A percentile compares a stretch with the other conserved stretches of the same genome.
These are phyloP conservation scores for Neolamprologus longior DNA, from an alignment of 2,113 vertebrate genomes.

Conservation along the genomic window DNA sequence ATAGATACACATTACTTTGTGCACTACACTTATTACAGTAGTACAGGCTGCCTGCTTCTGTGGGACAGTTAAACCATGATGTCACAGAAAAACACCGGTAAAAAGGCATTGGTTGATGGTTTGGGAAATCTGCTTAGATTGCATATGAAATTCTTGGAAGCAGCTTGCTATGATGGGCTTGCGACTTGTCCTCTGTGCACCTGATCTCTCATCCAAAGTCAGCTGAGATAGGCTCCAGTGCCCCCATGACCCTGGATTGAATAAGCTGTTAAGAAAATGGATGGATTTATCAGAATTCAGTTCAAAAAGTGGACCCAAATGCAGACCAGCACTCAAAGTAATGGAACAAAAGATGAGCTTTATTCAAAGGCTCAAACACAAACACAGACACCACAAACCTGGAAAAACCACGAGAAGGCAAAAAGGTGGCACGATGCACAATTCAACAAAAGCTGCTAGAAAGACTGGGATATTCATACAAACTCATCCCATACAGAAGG, in stretches of 20 bases:
- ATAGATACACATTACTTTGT: conserved; percentile 18
- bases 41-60: not conserved
- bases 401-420: not conserved
- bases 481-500: not conserved
- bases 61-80: not conserved
- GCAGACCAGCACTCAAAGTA: not conserved
- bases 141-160: not conserved
- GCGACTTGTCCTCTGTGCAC: not conserved
- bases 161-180: not conserved
- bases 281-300: not conserved
- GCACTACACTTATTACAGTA: not conserved
- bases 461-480: not conserved
- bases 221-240: not conserved
- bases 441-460: not conserved
- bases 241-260: not conserved
- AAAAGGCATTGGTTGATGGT: not conserved
- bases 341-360: not conserved
- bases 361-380: not conserved
- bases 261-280: not conserved
- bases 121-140: not conserved
- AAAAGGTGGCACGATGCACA: not conserved
- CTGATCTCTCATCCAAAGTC: not conserved
- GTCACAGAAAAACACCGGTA: not conserved
- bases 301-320: not conserved
- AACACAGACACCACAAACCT: not conserved